Conservation (phyloP, 2,797 vertebrate genomes). For the Zonotrichia albicollis region DNA sequence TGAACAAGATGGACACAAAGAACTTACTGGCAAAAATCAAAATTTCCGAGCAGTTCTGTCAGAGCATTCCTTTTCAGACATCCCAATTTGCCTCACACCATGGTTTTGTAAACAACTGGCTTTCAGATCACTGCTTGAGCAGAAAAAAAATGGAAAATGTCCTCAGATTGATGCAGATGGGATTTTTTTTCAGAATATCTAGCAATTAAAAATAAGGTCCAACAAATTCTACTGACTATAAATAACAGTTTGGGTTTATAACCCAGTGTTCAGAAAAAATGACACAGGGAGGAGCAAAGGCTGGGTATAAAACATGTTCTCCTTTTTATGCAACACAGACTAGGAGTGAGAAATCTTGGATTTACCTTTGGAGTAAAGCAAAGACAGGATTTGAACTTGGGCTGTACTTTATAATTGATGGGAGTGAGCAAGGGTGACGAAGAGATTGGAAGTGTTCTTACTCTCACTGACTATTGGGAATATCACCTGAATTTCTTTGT, state of each 20-base stretch:
- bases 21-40: constrained; percentile 22
- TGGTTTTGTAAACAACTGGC: background rate
- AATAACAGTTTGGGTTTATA: background rate
- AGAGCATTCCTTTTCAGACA: constrained; percentile 17
- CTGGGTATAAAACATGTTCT: background rate
- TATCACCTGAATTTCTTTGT: background rate
- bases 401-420: background rate
- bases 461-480: background rate
- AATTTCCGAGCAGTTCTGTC: background rate
- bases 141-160: background rate
- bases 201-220: background rate
- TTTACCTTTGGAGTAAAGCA: background rate
- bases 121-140: background rate
- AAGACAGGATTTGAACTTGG: background rate
- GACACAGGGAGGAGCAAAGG: background rate
- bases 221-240: background rate
- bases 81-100: background rate
- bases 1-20: constrained; percentile 51
- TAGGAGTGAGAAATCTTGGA: background rate
- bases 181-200: background rate
- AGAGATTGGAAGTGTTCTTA: background rate
- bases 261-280: background rate
- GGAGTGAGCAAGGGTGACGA: background rate
- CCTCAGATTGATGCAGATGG: background rate
- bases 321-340: background rate